phyloP scores from a whole-genome alignment of 2,888 invertebrate genomes.

The Drosophila helvetica region DNA sequence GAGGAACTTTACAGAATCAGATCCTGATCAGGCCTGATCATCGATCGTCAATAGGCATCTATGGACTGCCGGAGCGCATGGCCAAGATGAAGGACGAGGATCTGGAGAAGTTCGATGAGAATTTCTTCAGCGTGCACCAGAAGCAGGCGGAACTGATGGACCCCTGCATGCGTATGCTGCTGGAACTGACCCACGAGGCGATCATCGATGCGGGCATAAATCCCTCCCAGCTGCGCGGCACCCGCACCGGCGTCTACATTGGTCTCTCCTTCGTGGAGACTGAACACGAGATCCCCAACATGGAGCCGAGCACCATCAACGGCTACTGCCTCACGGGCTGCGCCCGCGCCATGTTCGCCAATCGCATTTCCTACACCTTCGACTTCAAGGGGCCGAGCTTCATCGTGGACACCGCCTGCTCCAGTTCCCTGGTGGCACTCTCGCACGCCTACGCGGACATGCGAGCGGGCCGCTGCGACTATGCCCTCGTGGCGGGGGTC shows the following conservation, averaged over 20 bases:
- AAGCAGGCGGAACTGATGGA: slow-evolving; percentile 97
- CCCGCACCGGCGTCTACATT: slow-evolving; percentile 96
- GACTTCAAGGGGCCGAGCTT: slow-evolving; percentile 98
- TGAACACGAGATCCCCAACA: slow-evolving; percentile 92
- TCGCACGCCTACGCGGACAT: slow-evolving; percentile 93
- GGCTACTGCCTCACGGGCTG: slow-evolving; percentile 97
- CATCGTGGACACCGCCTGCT: slow-evolving; percentile 99
- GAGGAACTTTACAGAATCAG: neutral
- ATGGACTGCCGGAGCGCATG: slow-evolving; percentile 91
- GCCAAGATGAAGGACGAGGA: slow-evolving; percentile 91
- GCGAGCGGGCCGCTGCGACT: slow-evolving; percentile 94
- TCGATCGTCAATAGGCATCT: slow-evolving; percentile 85
- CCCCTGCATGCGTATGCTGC: slow-evolving; percentile 94
- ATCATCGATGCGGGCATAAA: slow-evolving; percentile 95
- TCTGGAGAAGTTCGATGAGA: slow-evolving; percentile 91
- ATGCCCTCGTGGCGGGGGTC: slow-evolving; percentile 96
- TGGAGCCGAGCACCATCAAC: slow-evolving; percentile 93
- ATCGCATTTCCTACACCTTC: slow-evolving; percentile 97
- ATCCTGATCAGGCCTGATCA: neutral
- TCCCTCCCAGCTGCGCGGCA: slow-evolving; percentile 92
- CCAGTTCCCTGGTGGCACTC: slow-evolving; percentile 95
- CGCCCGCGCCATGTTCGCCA: slow-evolving; percentile 98
- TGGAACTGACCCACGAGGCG: slow-evolving; percentile 96
- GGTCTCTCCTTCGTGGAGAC: slow-evolving; percentile 96
- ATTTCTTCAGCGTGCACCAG: slow-evolving; percentile 95